Conservation (phyloP, 2,888 invertebrate species). For the Pantelozetes paolii region DNA sequence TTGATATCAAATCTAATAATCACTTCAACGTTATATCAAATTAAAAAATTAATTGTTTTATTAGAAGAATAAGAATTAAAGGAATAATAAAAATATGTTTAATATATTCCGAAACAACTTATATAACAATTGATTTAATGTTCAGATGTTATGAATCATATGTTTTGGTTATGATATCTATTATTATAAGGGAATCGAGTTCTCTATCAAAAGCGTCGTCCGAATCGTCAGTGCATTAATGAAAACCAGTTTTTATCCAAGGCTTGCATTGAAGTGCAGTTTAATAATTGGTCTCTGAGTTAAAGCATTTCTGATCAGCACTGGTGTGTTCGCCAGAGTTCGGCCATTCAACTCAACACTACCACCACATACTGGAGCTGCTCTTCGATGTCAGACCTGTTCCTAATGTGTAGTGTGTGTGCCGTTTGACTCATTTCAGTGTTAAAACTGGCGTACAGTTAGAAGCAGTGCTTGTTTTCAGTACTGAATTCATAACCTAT, state of each 20-base stretch:
- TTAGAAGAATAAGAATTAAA: too few species aligned
- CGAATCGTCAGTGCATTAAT: conserved; percentile 32
- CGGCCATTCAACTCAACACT: conserved; percentile 30
- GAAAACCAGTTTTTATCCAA: conserved; percentile 8
- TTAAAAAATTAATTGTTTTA: too few species aligned
- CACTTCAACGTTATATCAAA: too few species aligned
- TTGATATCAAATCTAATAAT: too few species aligned
- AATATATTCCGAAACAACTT: too few species aligned
- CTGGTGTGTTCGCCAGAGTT: conserved; percentile 4
- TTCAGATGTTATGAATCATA: too few species aligned
- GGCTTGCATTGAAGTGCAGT: conserved; percentile 1
- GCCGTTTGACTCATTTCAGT: neutral
- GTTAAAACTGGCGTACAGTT: conserved; percentile 14
- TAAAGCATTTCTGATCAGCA: conserved; percentile 30
- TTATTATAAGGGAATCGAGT: neutral
- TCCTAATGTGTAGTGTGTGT: neutral
- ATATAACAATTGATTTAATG: too few species aligned
- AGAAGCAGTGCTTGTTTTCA: conserved; percentile 16
- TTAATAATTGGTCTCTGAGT: conserved; percentile 30
- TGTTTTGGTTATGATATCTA: neutral
- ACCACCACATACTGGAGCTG: conserved; percentile 16
- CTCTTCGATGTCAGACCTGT: conserved; percentile 23
- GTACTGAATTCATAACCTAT: neutral
- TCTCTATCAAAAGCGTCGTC: neutral
- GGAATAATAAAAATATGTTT: too few species aligned